Evolutionary conservation across 64 coral and sea anemone genomes (phyloP), one percentile per base, ranked within the genome.

Genomic region (Catalaphyllia jardinei): DNA sequence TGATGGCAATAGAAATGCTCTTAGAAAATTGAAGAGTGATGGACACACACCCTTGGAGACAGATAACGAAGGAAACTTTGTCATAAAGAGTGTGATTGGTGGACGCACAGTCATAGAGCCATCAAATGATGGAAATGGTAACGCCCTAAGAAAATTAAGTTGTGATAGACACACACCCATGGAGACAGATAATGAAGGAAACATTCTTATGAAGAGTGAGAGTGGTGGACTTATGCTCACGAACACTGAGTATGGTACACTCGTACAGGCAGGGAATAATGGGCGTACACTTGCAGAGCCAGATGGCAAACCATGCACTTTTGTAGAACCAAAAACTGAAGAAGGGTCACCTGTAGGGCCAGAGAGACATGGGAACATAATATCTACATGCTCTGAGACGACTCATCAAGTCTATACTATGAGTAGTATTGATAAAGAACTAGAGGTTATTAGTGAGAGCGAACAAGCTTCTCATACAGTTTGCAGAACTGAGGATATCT

Each of bases 371-470:
- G 74, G 20, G 22, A 2, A 77, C 29, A 17, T 4, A 29, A 17
- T 4, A 29, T 4, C 63, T 51, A 8, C 63, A 71, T 12, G 24
- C 20, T 27, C 12, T 27, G 38, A 71, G 18, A 52, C 0, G 27
- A 8, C 8, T 29, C 20, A 51, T 52, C 22, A 69, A 28, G 81
- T 71, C 24, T 71, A 85, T 18, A 24, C 63, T 25, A 85, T 85
- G 81, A 17, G 4, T 12, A 85, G 14, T 46, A 71, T 71, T 27
- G 62, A 85, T 60, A 49, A 85, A 28, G 81, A 71, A 39, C 81
- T 71, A 27, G 81, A 69, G 0, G 49, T 22, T 8, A 69, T 85
- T 29, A 0, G 39, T 85, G 38, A 69, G 22, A 19, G 14, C 12
- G 76, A 16, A 55, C 4, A 24, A 30, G 4, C 35, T 24, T 19